Evolutionary conservation across 2,888 invertebrate species (phyloP).

Genomic region (Pyralis farinalis): DNA sequence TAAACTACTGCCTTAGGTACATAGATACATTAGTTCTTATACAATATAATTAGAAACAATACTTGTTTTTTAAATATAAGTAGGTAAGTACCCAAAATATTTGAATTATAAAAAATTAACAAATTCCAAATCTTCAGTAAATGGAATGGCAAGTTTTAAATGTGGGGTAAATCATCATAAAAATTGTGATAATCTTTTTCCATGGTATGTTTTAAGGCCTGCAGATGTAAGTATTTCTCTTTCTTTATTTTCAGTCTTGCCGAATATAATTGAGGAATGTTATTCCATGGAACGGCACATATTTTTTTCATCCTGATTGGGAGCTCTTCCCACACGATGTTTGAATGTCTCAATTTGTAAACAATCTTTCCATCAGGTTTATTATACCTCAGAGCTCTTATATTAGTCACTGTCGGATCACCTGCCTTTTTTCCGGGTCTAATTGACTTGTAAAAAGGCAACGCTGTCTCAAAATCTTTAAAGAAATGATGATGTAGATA

Average conservation of each 20-base stretch:
- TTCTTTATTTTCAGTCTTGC: conserved; percentile 1
- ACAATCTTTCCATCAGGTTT: conserved; percentile 3
- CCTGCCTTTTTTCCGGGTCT: conserved; percentile 3
- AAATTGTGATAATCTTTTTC: no score
- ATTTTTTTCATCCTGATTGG: conserved; percentile 2
- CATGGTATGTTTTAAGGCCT: no score
- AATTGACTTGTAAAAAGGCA: conserved; percentile 4
- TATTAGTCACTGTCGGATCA: conserved; percentile 5
- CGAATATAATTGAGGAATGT: neutral
- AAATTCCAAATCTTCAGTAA: no score
- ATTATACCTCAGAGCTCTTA: conserved; percentile 4
- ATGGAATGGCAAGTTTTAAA: no score
- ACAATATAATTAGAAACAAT: no score
- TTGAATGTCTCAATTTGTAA: conserved; percentile 1
- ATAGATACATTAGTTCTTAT: no score
- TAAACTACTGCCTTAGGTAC: no score
- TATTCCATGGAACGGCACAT: neutral
- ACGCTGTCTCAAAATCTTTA: conserved; percentile 5
- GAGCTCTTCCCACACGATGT: conserved; percentile 1
- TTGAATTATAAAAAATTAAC: no score
- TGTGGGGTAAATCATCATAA: no score
- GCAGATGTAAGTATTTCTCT: conserved; percentile 1
- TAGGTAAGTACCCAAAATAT: no score
- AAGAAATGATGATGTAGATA: conserved; percentile 6
- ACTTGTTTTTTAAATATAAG: no score